Percentiles rank a stretch among this genome's conserved stretches.
Evolutionary conservation across 2,888 invertebrate genomes (phyloP).

Genomic region (Sesia apiformis): DNA sequence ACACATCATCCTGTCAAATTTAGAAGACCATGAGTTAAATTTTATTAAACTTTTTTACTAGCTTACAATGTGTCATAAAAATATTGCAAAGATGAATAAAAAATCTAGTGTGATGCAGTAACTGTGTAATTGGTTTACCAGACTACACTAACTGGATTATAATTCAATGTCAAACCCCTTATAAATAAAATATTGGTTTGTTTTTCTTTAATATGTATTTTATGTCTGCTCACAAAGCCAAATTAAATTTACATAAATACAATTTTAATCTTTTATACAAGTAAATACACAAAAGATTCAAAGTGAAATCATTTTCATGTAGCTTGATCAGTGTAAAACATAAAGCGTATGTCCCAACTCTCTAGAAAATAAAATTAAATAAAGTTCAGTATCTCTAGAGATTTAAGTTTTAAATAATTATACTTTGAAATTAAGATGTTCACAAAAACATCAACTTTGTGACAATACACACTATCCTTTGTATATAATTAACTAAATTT

Average conservation of each 20-base stretch:
- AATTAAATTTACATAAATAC: slow-evolving; percentile 74
- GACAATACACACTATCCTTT: slow-evolving; percentile 58
- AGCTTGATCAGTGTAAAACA: slow-evolving; percentile 41
- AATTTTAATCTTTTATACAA: slow-evolving; percentile 69
- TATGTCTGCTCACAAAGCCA: slow-evolving; percentile 72
- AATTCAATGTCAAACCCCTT: not conserved
- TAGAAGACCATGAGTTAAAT: too few relatives aligned
- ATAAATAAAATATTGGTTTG: slow-evolving; percentile 65
- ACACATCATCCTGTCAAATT: too few relatives aligned
- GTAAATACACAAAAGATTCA: slow-evolving; percentile 63
- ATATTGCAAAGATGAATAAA: too few relatives aligned
- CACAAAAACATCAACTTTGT: slow-evolving; percentile 60
- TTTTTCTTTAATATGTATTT: slow-evolving; percentile 73
- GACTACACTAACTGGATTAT: not conserved
- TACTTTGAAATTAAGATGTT: too few relatives aligned
- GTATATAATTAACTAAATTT: slow-evolving; percentile 71
- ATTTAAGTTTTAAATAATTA: slow-evolving; percentile 22
- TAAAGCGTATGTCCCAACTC: slow-evolving; percentile 27
- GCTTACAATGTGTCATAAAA: too few relatives aligned
- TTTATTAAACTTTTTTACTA: too few relatives aligned
- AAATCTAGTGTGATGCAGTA: not conserved
- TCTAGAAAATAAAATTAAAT: slow-evolving; percentile 38
- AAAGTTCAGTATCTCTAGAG: slow-evolving; percentile 56
- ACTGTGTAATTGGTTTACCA: not conserved
- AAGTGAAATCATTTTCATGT: slow-evolving; percentile 47